phyloP scores from a whole-genome alignment of 2,888 invertebrate genomes.

The Thera obeliscata region DNA sequence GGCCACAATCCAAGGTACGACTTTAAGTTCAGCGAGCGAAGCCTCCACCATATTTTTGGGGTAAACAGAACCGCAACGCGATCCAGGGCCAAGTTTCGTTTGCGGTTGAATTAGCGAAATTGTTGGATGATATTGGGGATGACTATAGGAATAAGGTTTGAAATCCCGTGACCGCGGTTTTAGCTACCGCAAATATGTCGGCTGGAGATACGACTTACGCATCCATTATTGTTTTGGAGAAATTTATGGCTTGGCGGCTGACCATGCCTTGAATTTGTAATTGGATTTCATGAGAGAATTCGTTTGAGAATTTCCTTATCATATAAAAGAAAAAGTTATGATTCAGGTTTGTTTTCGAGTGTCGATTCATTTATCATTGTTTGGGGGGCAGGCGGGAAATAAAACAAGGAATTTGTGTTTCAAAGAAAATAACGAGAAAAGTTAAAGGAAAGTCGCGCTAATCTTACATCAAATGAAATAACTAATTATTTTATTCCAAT shows the following conservation, averaged over 20 bases:
- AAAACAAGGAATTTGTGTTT: slow-evolving; percentile 25
- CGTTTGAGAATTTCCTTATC: slow-evolving; percentile 53
- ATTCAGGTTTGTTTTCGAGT: slow-evolving; percentile 48
- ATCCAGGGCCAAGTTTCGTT: slow-evolving; percentile 48
- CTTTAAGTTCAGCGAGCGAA: slow-evolving; percentile 58
- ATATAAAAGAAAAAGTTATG: slow-evolving; percentile 49
- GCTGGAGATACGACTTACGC: slow-evolving; percentile 46
- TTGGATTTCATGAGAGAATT: slow-evolving; percentile 58
- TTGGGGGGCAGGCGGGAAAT: slow-evolving; percentile 40
- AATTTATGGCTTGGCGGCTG: slow-evolving; percentile 60
- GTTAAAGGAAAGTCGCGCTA: slow-evolving; percentile 5
- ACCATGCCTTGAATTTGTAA: slow-evolving; percentile 66
- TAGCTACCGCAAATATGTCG: slow-evolving; percentile 46
- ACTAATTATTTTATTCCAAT: slow-evolving; percentile 20
- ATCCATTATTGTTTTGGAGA: slow-evolving; percentile 64
- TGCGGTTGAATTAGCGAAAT: slow-evolving; percentile 41
- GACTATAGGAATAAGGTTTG: slow-evolving; percentile 45
- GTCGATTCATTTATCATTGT: slow-evolving; percentile 48
- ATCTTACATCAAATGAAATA: slow-evolving; percentile 8
- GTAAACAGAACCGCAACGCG: slow-evolving; percentile 48
- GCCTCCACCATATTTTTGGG: slow-evolving; percentile 49
- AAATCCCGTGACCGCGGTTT: slow-evolving; percentile 43
- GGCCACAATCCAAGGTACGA: slow-evolving; percentile 64
- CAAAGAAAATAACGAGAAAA: slow-evolving; percentile 14
- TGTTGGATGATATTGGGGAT: slow-evolving; percentile 40